Conservation (phyloP, 2,797 vertebrate genomes). For the Perdix hodgsoniae region DNA sequence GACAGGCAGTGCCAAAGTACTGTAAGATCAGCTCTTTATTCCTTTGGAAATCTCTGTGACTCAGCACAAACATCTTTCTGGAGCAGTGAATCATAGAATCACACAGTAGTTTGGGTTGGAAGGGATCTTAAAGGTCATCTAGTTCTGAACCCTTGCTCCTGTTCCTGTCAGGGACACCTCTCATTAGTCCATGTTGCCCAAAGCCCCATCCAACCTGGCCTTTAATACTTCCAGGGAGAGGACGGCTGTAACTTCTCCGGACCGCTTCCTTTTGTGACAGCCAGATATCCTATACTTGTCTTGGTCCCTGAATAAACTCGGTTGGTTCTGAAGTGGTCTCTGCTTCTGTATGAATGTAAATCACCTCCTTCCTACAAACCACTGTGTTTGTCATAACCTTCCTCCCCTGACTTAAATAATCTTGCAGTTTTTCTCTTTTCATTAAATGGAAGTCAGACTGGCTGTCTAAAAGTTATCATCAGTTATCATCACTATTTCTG, state of each 20-base stretch:
- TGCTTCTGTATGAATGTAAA: neutral
- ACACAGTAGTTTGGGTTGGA: too few species aligned
- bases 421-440: neutral
- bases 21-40: neutral
- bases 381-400: neutral
- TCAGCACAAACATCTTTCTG: neutral
- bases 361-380: neutral
- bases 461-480: neutral
- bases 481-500: neutral
- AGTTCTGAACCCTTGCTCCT: too few species aligned
- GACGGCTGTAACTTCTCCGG: neutral
- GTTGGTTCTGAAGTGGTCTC: neutral
- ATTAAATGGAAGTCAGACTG: neutral
- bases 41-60: neutral
- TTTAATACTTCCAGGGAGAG: neutral
- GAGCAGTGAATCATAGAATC: too few species aligned
- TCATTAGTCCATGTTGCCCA: too few species aligned
- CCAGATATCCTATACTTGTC: neutral
- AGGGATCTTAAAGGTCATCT: too few species aligned
- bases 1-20: neutral
- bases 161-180: too few species aligned
- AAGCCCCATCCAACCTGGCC: too few species aligned
- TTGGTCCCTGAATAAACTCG: neutral
- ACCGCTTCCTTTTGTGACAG: neutral
- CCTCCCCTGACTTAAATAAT: neutral